Conservation (phyloP, 2,797 vertebrate species). For the Rhinogobio ventralis region DNA sequence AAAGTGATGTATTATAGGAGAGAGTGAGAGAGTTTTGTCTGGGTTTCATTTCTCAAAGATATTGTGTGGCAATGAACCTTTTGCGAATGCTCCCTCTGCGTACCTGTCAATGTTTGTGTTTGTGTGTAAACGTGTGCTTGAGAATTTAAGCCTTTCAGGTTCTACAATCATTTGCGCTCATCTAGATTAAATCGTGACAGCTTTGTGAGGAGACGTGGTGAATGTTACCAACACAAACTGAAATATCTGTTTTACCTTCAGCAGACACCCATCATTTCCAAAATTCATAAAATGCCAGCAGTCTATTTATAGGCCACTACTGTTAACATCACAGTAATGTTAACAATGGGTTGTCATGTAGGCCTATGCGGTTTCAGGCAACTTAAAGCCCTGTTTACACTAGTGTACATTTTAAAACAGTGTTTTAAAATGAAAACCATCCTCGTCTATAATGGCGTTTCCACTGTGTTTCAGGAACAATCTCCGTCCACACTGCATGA, state of each 20-base stretch:
- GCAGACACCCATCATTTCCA: conserved; percentile 44
- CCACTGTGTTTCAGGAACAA: no score
- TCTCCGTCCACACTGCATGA: no score
- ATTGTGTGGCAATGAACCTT: conserved; percentile 29
- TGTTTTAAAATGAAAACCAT: no score
- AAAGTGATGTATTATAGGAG: conserved; percentile 14
- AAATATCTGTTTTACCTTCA: conserved; percentile 7
- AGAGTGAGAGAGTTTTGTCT: not conserved
- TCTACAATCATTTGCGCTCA: conserved; percentile 35
- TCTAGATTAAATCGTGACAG: conserved; percentile 44
- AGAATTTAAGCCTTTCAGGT: conserved; percentile 16
- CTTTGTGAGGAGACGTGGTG: conserved; percentile 24
- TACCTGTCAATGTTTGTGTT: conserved; percentile 15
- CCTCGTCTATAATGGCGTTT: no score
- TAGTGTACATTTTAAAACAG: no score
- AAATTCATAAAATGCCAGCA: conserved; percentile 55
- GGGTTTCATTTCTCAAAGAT: conserved; percentile 18
- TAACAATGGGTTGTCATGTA: conserved; percentile 51
- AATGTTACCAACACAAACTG: conserved; percentile 31
- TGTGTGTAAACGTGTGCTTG: not conserved
- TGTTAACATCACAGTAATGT: conserved; percentile 61
- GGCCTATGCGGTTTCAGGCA: conserved; percentile 43
- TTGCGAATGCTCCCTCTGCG: conserved; percentile 13
- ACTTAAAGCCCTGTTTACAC: not conserved
- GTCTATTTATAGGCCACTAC: conserved; percentile 64